phyloP scores from a whole-genome alignment of 2,888 invertebrate genomes.

The Callyntrura guangdongensis region DNA sequence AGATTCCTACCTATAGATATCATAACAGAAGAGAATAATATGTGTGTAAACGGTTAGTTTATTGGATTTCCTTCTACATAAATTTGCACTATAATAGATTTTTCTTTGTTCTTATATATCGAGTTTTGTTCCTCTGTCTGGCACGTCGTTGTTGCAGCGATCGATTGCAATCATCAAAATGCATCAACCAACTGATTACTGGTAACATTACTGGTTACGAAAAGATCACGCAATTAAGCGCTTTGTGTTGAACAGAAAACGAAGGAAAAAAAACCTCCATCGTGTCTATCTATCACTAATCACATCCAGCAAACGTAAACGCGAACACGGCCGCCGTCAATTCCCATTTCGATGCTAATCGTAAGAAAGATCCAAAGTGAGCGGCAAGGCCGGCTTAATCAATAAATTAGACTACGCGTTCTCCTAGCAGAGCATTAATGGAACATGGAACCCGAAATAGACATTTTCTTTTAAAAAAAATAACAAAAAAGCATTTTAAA shows the following conservation, averaged over 20 bases:
- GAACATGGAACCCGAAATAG: background rate
- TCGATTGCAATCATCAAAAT: background rate
- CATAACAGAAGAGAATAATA: too few relatives aligned
- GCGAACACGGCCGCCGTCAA: background rate
- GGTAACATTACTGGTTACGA: background rate
- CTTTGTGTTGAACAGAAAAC: background rate
- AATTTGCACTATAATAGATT: too few relatives aligned
- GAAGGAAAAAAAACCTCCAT: background rate
- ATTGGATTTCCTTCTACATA: too few relatives aligned
- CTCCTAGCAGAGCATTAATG: background rate
- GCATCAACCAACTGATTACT: background rate
- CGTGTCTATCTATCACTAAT: background rate
- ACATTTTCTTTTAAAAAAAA: background rate
- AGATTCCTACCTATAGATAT: too few relatives aligned
- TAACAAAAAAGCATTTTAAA: background rate
- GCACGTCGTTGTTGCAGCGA: too few relatives aligned
- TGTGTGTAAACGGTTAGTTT: too few relatives aligned
- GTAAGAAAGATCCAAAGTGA: background rate
- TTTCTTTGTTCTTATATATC: too few relatives aligned
- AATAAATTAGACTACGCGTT: background rate
- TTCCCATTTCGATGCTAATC: constrained; percentile 18
- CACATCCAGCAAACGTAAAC: constrained; percentile 1
- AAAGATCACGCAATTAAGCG: background rate
- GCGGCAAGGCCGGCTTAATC: background rate
- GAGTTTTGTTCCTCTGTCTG: too few relatives aligned